Evolutionary conservation across 2,113 vertebrate genomes (phyloP).

Genomic region (Pseudonaja textilis): DNA sequence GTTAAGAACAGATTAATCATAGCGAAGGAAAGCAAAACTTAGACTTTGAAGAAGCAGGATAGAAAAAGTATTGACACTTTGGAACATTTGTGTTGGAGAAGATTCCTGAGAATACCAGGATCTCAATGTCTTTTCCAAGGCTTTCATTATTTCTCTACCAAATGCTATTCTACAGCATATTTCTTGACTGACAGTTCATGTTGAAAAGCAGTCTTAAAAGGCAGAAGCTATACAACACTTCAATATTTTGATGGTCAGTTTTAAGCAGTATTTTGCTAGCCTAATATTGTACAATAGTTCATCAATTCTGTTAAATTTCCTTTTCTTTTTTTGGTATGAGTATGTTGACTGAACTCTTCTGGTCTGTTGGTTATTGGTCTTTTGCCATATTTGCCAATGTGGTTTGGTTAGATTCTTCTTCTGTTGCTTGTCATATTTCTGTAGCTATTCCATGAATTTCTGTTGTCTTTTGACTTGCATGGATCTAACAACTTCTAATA

Average conservation of each 20-base stretch:
- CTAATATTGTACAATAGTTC: neutral
- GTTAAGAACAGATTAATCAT: no score
- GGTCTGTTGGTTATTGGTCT: neutral
- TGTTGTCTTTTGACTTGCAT: neutral
- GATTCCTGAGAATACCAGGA: neutral
- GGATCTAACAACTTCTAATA: neutral
- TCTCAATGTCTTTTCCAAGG: neutral
- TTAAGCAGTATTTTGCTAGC: neutral
- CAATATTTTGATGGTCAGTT: neutral
- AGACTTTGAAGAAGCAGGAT: neutral
- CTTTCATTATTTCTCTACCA: neutral
- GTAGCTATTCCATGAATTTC: neutral
- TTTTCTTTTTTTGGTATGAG: neutral
- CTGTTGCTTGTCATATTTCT: neutral
- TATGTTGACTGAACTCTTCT: neutral
- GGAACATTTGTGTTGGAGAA: neutral
- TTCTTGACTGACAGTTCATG: neutral
- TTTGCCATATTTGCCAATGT: neutral
- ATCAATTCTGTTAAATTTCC: neutral
- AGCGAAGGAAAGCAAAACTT: neutral
- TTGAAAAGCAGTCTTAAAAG: neutral
- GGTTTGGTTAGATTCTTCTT: neutral
- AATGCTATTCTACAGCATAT: neutral
- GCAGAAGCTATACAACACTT: neutral
- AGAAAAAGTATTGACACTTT: neutral